A percentile compares a stretch with the other conserved stretches of the same genome.
phyloP scores from a whole-genome alignment of 1,140 invertebrate species.

The Ridgeia piscesae region DNA sequence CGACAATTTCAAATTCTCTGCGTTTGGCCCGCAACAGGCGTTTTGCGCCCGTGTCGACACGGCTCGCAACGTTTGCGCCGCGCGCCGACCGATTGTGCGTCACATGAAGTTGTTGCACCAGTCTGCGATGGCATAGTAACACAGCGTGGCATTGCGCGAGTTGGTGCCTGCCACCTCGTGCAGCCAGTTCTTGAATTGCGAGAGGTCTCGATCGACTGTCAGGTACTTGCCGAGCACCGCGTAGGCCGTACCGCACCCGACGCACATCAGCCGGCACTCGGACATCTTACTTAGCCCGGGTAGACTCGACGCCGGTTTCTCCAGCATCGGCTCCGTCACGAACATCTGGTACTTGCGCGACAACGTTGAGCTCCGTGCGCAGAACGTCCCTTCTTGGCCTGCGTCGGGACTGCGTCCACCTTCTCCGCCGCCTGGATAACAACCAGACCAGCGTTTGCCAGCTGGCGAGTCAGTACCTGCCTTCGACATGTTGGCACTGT shows the following conservation, averaged over 20 bases:
- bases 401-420: neutral
- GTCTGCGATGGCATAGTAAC: neutral
- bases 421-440: neutral
- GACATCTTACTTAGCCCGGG: neutral
- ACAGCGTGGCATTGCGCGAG: neutral
- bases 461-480: neutral
- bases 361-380: neutral
- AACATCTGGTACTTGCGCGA: neutral
- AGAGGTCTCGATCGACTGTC: neutral
- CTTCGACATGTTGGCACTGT: neutral
- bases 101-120: neutral
- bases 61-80: neutral
- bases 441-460: neutral
- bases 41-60: neutral
- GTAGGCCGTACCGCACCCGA: neutral
- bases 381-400: neutral
- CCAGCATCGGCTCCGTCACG: neutral
- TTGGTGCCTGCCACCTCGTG: neutral
- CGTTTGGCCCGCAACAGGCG: neutral
- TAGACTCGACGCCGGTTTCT: neutral
- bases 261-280: neutral
- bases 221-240: conserved; percentile 2
- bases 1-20: neutral
- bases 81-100: neutral
- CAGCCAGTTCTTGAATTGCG: neutral